These are phyloP conservation scores for Cenopis cana DNA, from an alignment of 2,888 invertebrate genomes.

Conservation along the genomic window DNA sequence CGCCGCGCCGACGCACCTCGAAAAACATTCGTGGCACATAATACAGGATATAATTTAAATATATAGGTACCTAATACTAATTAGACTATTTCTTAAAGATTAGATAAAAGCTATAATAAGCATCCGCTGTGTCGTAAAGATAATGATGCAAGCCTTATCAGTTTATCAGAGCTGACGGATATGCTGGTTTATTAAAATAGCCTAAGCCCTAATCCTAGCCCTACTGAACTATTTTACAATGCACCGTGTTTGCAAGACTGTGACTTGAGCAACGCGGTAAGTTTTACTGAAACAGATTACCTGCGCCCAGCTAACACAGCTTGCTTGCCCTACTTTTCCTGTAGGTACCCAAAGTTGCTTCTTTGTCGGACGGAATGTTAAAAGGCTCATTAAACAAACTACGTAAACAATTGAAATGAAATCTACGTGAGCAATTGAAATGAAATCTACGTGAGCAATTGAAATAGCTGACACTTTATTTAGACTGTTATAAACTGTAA, in stretches of 20 bases:
- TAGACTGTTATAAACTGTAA: conserved; percentile 26
- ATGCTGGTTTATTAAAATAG: conserved; percentile 27
- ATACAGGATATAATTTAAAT: not conserved
- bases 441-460: not conserved
- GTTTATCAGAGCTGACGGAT: not conserved
- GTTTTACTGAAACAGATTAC: not conserved
- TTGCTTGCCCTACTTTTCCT: not conserved
- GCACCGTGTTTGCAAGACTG: conserved; percentile 12
- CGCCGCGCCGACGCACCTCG: conserved; percentile 51
- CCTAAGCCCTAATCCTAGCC: conserved; percentile 28
- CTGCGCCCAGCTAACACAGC: not conserved
- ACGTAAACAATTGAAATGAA: not conserved
- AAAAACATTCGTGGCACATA: conserved; percentile 17
- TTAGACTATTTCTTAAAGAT: conserved; percentile 46
- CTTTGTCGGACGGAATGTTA: not conserved
- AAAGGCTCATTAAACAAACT: not conserved
- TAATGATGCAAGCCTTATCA: conserved; percentile 39
- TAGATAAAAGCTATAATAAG: conserved; percentile 44
- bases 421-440: not conserved
- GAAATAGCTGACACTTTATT: not conserved
- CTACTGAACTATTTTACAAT: conserved; percentile 32
- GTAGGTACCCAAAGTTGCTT: not conserved
- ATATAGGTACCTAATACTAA: no score
- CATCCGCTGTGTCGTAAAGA: conserved; percentile 30
- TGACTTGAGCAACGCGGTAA: conserved; percentile 1